Conservation (phyloP, 2,888 invertebrate species). For the Odontothrips loti region DNA sequence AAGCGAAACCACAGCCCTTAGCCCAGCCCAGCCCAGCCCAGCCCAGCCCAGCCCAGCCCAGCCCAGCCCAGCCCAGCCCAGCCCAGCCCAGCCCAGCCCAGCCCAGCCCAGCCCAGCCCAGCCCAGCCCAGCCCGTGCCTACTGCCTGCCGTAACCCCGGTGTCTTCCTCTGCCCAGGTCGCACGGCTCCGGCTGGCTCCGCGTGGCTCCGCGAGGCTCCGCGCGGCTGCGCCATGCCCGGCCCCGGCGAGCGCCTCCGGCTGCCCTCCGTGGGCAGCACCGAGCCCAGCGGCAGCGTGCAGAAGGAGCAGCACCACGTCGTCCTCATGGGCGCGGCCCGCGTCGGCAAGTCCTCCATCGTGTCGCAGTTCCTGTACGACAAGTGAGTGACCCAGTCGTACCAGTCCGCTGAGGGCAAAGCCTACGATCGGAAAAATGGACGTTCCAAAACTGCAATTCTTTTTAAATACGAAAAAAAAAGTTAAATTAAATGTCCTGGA, state of each 20-base stretch:
- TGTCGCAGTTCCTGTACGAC: conserved; percentile 57
- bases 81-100: background rate
- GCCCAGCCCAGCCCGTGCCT: background rate
- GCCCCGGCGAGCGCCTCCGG: conserved; percentile 39
- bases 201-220: no score
- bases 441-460: no score
- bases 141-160: no score
- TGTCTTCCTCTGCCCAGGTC: no score
- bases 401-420: no score
- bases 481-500: no score
- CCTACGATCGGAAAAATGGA: no score
- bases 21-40: conserved; percentile 38
- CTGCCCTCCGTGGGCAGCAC: conserved; percentile 40
- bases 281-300: conserved; percentile 27
- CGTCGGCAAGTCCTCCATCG: conserved; percentile 60
- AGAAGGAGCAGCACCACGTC: conserved; percentile 43
- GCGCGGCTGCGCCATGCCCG: conserved; percentile 37
- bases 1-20: no score
- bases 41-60: background rate
- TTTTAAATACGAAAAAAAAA: no score
- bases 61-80: background rate
- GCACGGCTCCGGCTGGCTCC: no score
- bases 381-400: conserved; percentile 54
- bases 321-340: conserved; percentile 50
- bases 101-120: background rate